Percentiles rank a stretch among this genome's conserved stretches.
Conservation (phyloP, 2,113 vertebrate genomes). For the Pungitius pungitius region DNA sequence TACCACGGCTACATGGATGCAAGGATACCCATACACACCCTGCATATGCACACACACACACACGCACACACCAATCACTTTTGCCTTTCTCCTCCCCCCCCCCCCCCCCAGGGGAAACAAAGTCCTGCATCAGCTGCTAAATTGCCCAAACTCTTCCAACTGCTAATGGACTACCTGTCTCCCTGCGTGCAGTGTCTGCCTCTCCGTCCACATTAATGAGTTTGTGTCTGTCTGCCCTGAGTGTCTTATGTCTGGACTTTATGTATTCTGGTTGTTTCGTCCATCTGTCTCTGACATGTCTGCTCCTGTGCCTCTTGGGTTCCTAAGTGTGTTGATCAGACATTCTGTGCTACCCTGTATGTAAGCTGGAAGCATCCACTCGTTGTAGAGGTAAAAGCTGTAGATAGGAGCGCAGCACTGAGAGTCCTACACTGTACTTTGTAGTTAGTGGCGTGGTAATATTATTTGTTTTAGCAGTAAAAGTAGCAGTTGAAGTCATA, state of each 20-base stretch:
- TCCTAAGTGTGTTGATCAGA: conserved; percentile 9
- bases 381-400: background rate
- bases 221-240: conserved; percentile 52
- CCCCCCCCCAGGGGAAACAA: conserved; percentile 46
- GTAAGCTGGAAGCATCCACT: background rate
- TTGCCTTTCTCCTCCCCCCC: conserved; percentile 16
- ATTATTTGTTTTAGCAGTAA: background rate
- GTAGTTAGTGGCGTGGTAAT: background rate
- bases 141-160: conserved; percentile 69
- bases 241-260: conserved; percentile 51
- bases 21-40: conserved; percentile 6
- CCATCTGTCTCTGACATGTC: conserved; percentile 6
- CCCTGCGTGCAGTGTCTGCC: conserved; percentile 40
- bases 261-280: conserved; percentile 31
- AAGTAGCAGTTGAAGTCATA: background rate
- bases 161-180: conserved; percentile 69
- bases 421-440: background rate
- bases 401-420: background rate
- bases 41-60: background rate
- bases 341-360: background rate
- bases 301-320: conserved; percentile 1
- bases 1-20: conserved; percentile 21
- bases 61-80: conserved; percentile 26
- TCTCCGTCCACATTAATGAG: conserved; percentile 60
- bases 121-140: conserved; percentile 71